Evolutionary conservation across 2,888 invertebrate species (phyloP), one percentile per base, ranked within the genome.

Genomic region (Lithophane socia): DNA sequence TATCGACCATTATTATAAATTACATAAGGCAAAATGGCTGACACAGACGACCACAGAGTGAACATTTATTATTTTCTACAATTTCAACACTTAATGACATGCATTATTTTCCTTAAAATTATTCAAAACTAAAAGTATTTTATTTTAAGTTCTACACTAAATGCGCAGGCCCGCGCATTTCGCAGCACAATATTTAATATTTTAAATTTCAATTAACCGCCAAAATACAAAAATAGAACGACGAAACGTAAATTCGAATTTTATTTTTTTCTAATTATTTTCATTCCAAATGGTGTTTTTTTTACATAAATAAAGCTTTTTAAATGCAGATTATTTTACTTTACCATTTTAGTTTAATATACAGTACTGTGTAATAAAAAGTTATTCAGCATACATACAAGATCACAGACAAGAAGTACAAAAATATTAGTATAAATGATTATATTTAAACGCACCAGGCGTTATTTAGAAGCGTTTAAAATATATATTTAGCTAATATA

Each of bases 361-460:
- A 84, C 73, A 82, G 79, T 79, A 85, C 67, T 77, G 64, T 65
- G 42, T 76, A 67, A 66, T 85, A 73, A 79, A 79, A 86, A 82
- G 29, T 77, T 64, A 73, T 68, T 85, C 54, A 65, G 70, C 76
- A 83, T 85, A 82, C 78, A 85, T 81, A 83, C 73, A 88, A 88
- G 84, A 91, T 91, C 91, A 90, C 90, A 91, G 91, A 86, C 85
- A 84, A 84, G 83, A 87, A 88, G 85, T 90, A 90, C 77, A 87
- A 87, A 88, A 86, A 87, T 86, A 87, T 77, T 74, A 80, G 69
- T 73, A 73, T 68, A 58, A 82, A 80, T 65, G 63, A 75, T 85
- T 78, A 73, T 73, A 86, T 76, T 75, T 56, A 47, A 78, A 76
- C 80, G 76, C 75, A 66, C 76, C 71, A 18, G 76, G 77, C 86